phyloP scores from a whole-genome alignment of 2,888 invertebrate genomes.

The Sicus ferrugineus region DNA sequence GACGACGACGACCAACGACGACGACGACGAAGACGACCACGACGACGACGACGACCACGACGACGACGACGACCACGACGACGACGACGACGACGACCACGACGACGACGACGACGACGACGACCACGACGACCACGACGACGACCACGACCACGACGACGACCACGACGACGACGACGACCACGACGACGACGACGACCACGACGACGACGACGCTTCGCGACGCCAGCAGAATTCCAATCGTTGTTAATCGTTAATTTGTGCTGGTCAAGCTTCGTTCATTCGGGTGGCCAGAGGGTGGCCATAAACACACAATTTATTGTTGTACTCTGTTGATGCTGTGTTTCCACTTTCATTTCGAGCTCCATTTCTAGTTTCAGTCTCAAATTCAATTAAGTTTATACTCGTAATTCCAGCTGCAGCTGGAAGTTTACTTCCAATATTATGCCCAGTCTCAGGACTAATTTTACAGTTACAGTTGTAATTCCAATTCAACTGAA shows the following conservation, averaged over 20 bases:
- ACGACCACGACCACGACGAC: neutral
- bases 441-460: too few relatives aligned
- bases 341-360: neutral
- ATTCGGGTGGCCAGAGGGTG: too few relatives aligned
- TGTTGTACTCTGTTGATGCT: neutral
- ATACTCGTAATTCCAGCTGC: too few relatives aligned
- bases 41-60: neutral
- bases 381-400: too few relatives aligned
- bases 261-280: neutral
- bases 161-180: neutral
- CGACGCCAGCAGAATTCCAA: neutral
- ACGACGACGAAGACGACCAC: too few relatives aligned
- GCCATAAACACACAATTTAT: neutral
- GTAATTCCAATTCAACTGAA: too few relatives aligned
- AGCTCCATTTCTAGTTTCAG: neutral
- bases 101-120: neutral
- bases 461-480: too few relatives aligned
- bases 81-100: neutral
- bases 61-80: neutral
- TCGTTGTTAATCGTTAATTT: neutral
- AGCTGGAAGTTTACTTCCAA: too few relatives aligned
- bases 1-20: too few relatives aligned
- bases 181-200: conserved; percentile 3
- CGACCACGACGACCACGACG: conserved; percentile 11
- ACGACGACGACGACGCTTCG: neutral